Percentiles rank a stretch among this genome's conserved stretches.
Conservation (phyloP, 2,888 invertebrate species). For the Palloptera scutellata region DNA sequence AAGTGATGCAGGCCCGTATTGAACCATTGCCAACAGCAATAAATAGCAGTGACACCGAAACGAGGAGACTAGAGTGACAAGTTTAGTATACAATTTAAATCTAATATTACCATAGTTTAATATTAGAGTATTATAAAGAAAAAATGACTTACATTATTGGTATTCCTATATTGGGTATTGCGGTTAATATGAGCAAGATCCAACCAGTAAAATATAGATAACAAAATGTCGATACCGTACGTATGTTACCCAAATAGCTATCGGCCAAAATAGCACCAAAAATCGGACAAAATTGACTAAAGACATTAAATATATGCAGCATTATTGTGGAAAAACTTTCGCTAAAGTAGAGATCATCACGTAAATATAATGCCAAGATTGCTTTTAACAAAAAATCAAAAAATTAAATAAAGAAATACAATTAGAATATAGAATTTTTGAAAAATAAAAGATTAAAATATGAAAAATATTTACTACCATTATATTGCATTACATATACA, state of each 20-base stretch:
- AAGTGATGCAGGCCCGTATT: slow-evolving; percentile 75
- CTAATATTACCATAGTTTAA: neutral
- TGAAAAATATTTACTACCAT: neutral
- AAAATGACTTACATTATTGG: slow-evolving; percentile 48
- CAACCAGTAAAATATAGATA: slow-evolving; percentile 68
- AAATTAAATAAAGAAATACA: no score
- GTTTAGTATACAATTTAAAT: neutral
- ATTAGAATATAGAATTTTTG: no score
- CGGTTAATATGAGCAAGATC: slow-evolving; percentile 66
- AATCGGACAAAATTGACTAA: slow-evolving; percentile 72
- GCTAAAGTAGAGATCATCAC: slow-evolving; percentile 67
- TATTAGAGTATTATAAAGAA: neutral
- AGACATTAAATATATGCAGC: slow-evolving; percentile 70
- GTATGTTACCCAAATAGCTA: slow-evolving; percentile 69
- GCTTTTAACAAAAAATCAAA: slow-evolving; percentile 62
- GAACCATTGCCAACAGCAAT: slow-evolving; percentile 76
- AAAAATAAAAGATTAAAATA: neutral
- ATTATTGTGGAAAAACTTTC: slow-evolving; percentile 68
- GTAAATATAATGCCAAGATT: slow-evolving; percentile 71
- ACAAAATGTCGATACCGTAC: slow-evolving; percentile 69
- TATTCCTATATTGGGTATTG: slow-evolving; percentile 58
- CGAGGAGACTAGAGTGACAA: slow-evolving; percentile 62
- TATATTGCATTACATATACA: neutral
- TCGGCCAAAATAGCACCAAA: slow-evolving; percentile 74
- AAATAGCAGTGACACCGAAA: slow-evolving; percentile 68